Percentiles rank a stretch among this genome's conserved stretches.
Evolutionary conservation across 2,888 invertebrate species (phyloP).

Genomic region (Acrocyrtus sp.): DNA sequence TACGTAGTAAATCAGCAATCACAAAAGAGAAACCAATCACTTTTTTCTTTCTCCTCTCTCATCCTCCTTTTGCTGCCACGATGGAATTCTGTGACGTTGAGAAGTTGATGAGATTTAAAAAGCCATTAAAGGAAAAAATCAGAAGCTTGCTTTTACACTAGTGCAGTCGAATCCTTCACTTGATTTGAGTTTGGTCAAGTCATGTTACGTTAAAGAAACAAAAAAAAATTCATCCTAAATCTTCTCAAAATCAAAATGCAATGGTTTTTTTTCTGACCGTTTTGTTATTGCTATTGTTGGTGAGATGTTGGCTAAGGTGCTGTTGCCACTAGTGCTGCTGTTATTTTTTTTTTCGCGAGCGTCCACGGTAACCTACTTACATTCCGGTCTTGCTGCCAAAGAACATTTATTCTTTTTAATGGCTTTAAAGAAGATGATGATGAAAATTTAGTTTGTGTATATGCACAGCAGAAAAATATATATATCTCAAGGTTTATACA

Average conservation of each 20-base stretch:
- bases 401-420: slow-evolving; percentile 10
- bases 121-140: slow-evolving; percentile 41
- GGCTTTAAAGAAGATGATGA: too few relatives aligned
- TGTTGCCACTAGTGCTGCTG: slow-evolving; percentile 5
- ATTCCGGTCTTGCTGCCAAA: slow-evolving; percentile 49
- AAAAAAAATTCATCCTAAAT: neutral
- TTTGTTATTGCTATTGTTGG: slow-evolving; percentile 12
- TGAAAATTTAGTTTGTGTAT: too few relatives aligned
- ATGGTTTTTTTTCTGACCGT: slow-evolving; percentile 25
- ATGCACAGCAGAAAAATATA: too few relatives aligned
- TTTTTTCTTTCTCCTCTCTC: too few relatives aligned
- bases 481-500: slow-evolving; percentile 1
- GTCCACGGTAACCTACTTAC: slow-evolving; percentile 45
- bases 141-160: slow-evolving; percentile 33
- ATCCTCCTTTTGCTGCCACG: too few relatives aligned
- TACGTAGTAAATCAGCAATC: neutral
- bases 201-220: slow-evolving; percentile 7
- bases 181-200: slow-evolving; percentile 48
- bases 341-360: slow-evolving; percentile 4
- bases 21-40: slow-evolving; percentile 13
- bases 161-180: slow-evolving; percentile 8
- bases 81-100: slow-evolving; percentile 25
- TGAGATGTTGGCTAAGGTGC: slow-evolving; percentile 18
- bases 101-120: slow-evolving; percentile 50
- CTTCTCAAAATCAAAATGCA: slow-evolving; percentile 24